Percentiles rank a stretch among this genome's conserved stretches.
These are phyloP conservation scores for Lipophrys pholis DNA, from an alignment of 2,113 vertebrate species.

Conservation along the genomic window DNA sequence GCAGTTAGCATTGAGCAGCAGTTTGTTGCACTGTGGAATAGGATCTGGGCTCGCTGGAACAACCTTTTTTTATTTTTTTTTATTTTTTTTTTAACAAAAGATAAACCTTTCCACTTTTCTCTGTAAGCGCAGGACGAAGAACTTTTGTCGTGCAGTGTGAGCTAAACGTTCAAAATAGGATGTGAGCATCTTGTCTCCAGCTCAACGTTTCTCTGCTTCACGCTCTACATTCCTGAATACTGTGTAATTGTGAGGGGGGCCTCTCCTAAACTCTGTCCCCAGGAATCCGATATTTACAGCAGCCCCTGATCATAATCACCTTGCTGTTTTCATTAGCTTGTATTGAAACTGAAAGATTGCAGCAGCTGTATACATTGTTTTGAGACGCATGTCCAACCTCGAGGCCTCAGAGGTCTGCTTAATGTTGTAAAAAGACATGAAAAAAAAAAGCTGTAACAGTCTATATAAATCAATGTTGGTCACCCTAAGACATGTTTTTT, in stretches of 20 bases:
- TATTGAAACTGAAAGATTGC: constrained; percentile 77
- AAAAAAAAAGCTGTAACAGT: not conserved
- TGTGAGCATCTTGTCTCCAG: constrained; percentile 58
- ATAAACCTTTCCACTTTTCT: constrained; percentile 49
- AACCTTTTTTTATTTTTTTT: constrained; percentile 16
- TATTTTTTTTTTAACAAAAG: constrained; percentile 12
- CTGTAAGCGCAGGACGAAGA: constrained; percentile 21
- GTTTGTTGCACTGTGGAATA: constrained; percentile 60
- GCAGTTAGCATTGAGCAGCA: constrained; percentile 65
- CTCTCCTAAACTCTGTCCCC: constrained; percentile 76
- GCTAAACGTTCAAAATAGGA: constrained; percentile 47
- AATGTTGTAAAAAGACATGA: constrained; percentile 21
- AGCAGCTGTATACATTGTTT: constrained; percentile 72
- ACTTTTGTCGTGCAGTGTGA: constrained; percentile 28
- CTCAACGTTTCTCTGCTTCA: constrained; percentile 62
- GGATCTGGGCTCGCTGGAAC: constrained; percentile 46
- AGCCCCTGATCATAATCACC: constrained; percentile 79
- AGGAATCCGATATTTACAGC: constrained; percentile 83
- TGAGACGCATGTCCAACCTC: constrained; percentile 45
- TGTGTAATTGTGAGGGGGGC: constrained; percentile 80
- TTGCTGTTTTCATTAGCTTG: constrained; percentile 72
- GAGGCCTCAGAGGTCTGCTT: constrained; percentile 51
- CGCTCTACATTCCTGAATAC: constrained; percentile 81
- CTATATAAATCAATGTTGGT: constrained; percentile 19
- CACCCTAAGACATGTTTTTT: not conserved